Conservation (phyloP, 2,888 invertebrate species). For the Maniola hyperantus region DNA sequence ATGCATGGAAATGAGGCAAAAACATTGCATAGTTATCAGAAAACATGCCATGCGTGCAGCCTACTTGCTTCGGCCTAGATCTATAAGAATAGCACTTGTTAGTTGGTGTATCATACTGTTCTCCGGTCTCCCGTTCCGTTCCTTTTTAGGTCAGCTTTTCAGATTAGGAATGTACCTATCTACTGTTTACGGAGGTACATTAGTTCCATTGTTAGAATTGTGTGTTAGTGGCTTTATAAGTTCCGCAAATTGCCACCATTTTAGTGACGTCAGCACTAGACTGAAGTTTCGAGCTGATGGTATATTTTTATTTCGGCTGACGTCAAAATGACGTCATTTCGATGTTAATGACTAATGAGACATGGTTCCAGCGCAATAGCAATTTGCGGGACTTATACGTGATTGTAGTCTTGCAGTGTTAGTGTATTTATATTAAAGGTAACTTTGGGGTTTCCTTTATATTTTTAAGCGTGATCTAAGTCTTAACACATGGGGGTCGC, state of each 20-base stretch:
- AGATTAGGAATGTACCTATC: constrained; percentile 21
- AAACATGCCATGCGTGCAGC: constrained; percentile 35
- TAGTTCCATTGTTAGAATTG: neutral
- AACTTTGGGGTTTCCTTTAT: too few relatives aligned
- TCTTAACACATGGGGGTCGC: too few relatives aligned
- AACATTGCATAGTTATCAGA: constrained; percentile 28
- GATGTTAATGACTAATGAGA: too few relatives aligned
- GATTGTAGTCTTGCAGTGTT: neutral
- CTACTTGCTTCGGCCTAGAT: constrained; percentile 40
- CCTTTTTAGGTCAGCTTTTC: constrained; percentile 36
- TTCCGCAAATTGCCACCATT: too few relatives aligned
- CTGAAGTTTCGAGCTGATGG: too few relatives aligned
- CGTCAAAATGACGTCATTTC: too few relatives aligned
- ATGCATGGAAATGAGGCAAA: constrained; percentile 12
- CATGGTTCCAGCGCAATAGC: too few relatives aligned
- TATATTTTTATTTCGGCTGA: too few relatives aligned
- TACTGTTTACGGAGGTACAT: neutral
- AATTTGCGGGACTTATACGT: too few relatives aligned
- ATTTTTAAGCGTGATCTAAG: too few relatives aligned
- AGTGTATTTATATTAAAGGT: neutral
- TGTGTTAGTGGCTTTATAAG: neutral
- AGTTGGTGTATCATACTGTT: constrained; percentile 25
- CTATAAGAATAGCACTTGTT: constrained; percentile 35
- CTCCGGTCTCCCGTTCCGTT: constrained; percentile 23
- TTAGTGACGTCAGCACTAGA: too few relatives aligned